Conservation (phyloP, 2,888 invertebrate genomes). For the Odontocolon sp. region DNA sequence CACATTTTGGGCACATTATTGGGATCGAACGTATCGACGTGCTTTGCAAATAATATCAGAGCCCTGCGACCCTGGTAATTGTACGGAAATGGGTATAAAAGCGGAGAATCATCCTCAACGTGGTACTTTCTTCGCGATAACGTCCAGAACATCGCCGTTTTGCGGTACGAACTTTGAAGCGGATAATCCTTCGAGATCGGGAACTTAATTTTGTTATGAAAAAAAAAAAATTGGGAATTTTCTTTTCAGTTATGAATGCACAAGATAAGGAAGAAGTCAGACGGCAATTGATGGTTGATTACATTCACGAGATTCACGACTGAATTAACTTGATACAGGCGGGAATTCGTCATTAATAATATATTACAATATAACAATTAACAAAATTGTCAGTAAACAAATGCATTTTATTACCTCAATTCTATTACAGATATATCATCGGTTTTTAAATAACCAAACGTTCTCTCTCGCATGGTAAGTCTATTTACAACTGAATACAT, state of each 20-base stretch:
- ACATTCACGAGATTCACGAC: conserved; percentile 32
- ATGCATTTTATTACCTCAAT: conserved; percentile 49
- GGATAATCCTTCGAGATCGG: neutral
- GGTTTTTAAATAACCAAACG: conserved; percentile 54
- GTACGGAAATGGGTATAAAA: conserved; percentile 84
- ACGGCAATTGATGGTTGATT: conserved; percentile 60
- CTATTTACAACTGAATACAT: conserved; percentile 62
- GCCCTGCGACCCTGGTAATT: conserved; percentile 79
- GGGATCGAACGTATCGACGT: conserved; percentile 82
- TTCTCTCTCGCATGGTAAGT: conserved; percentile 46
- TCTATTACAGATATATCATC: conserved; percentile 42
- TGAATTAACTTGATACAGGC: neutral
- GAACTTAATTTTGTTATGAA: neutral
- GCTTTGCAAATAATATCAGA: conserved; percentile 80
- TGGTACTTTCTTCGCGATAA: conserved; percentile 83
- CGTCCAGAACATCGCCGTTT: conserved; percentile 82
- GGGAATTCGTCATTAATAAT: no score
- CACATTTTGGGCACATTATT: conserved; percentile 82
- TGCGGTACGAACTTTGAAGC: conserved; percentile 81
- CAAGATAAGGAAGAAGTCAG: conserved; percentile 54
- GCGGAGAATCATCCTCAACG: conserved; percentile 79
- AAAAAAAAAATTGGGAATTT: neutral
- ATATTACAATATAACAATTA: no score
- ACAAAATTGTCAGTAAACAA: conserved; percentile 47
- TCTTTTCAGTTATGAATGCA: conserved; percentile 63